Evolutionary conservation across 2,888 invertebrate genomes (phyloP), one percentile per base, ranked within the genome.

Genomic region (Trichopoda pennipes): DNA sequence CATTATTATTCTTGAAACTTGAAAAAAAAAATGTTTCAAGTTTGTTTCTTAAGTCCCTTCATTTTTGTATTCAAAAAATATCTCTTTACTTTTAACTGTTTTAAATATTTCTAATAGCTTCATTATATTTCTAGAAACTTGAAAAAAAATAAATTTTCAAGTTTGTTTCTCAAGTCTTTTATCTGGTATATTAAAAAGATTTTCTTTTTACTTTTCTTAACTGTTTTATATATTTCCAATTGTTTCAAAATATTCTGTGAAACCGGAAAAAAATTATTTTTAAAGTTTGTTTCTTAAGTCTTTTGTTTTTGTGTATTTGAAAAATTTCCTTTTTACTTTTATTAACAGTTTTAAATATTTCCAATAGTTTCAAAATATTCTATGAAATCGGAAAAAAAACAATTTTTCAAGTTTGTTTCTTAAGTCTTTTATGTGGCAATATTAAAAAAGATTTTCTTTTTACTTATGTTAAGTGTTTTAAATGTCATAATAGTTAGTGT

Each of bases 141-240:
- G 16, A 6, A n/a, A 12, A 2, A 12, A 1, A 1, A 16, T 2
- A 44, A n/a, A n/a, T 44, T 38, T 38, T 7, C 7, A 3, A 1
- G 84, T 84, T 85, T 84, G 84, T 85, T 85, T 85, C 84, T 78
- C 79, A 85, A 86, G 85, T 85, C 85, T 86, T 85, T 85, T 81
- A 66, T 84, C 66, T 68, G n/a, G 14, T 47, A 10, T 14, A 2
- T 19, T 56, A 16, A 9, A 8, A 1, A n/a, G 35, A 23, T 16
- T 47, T 10, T 6, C 1, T 28, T 28, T 28, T 28, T 1, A 28
- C 4, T 2, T 2, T 6, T 28, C 1, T 28, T 8, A 28, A 28
- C 1, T n/a, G n/a, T n/a, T n/a, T n/a, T n/a, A n/a, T n/a, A n/a
- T n/a, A n/a, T n/a, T n/a, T n/a, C n/a, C n/a, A n/a, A n/a, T n/a